These are phyloP conservation scores for Mormyrops attenuatus DNA, from an alignment of 2,797 vertebrate species.

Conservation along the genomic window DNA sequence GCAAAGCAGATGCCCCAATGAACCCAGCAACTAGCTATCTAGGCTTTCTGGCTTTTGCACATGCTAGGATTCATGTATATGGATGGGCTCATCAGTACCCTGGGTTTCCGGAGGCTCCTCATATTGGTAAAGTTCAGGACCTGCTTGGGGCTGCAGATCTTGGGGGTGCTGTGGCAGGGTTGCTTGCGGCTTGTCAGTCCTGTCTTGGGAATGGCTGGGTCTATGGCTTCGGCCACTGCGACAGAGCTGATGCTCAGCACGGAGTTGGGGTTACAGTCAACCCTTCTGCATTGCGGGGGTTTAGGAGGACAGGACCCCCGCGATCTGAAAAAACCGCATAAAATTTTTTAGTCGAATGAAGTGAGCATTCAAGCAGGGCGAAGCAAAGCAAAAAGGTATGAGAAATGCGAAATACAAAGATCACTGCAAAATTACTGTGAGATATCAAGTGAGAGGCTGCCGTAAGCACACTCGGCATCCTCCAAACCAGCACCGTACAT, in stretches of 20 bases:
- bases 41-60: neutral
- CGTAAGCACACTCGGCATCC: neutral
- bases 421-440: neutral
- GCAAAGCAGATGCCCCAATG: neutral
- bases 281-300: neutral
- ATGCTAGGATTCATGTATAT: neutral
- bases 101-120: neutral
- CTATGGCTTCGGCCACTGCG: neutral
- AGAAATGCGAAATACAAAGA: neutral
- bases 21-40: neutral
- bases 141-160: neutral
- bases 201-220: neutral
- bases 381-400: neutral
- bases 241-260: neutral
- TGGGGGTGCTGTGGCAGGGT: neutral
- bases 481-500: neutral
- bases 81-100: neutral
- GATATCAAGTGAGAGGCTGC: neutral
- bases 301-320: neutral
- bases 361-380: neutral
- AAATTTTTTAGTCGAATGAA: neutral
- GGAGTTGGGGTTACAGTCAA: neutral
- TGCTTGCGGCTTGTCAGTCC: neutral
- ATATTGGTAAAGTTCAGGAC: neutral
- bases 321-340: neutral